These are phyloP conservation scores for Monochamus alternatus DNA, from an alignment of 2,888 invertebrate species.

Conservation along the genomic window DNA sequence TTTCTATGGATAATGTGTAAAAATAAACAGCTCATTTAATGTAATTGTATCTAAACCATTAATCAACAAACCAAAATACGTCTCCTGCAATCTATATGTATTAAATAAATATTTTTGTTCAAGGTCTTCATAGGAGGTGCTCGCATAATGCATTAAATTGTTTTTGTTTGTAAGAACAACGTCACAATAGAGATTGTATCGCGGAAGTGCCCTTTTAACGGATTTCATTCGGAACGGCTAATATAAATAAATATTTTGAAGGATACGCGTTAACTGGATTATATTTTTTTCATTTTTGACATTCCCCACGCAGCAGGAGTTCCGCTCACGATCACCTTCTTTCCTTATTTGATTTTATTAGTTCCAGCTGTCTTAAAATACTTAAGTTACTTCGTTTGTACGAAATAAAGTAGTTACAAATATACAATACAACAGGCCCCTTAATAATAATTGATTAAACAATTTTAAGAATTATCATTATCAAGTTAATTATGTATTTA, in stretches of 20 bases:
- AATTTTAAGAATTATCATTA: no score
- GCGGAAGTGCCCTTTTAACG: constrained; percentile 13
- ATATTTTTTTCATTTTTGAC: constrained; percentile 25
- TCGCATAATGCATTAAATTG: background rate
- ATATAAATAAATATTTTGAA: constrained; percentile 31
- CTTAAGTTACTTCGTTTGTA: background rate
- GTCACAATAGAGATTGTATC: background rate
- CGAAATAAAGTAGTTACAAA: background rate
- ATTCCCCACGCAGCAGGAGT: constrained; percentile 23
- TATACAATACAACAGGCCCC: no score
- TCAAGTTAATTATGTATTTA: no score
- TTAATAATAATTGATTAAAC: no score
- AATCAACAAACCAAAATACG: no score
- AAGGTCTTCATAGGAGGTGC: background rate
- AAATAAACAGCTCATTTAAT: no score
- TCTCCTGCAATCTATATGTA: background rate
- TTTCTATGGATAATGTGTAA: no score
- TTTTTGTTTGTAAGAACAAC: background rate
- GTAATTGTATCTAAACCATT: no score
- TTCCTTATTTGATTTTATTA: constrained; percentile 32
- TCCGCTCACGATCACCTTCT: constrained; percentile 27
- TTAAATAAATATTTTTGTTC: background rate
- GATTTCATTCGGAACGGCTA: constrained; percentile 3
- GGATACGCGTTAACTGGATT: constrained; percentile 23
- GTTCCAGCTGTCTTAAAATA: constrained; percentile 15